These are phyloP conservation scores for Lepus timidus DNA, from an alignment of 2,113 vertebrate genomes.

Conservation along the genomic window DNA sequence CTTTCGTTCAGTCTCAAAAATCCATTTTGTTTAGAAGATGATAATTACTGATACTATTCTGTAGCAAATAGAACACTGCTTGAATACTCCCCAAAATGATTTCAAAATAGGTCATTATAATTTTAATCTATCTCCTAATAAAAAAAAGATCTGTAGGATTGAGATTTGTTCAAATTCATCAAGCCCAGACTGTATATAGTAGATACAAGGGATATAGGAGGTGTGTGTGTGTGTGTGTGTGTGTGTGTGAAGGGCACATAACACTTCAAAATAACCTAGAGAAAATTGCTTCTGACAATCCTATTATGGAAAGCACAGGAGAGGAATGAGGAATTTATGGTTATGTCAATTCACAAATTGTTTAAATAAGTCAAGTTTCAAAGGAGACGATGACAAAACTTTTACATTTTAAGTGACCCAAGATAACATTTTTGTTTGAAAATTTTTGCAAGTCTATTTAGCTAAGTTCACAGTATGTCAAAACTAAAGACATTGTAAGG, in stretches of 20 bases:
- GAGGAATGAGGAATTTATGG: constrained; percentile 47
- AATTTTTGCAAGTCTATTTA: background rate
- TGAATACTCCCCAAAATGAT: background rate
- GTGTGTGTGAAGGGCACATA: constrained; percentile 22
- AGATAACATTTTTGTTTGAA: constrained; percentile 13
- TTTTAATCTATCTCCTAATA: background rate
- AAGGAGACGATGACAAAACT: background rate
- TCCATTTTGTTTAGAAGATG: background rate
- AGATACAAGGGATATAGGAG: background rate
- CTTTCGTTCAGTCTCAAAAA: constrained; percentile 2
- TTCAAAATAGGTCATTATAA: background rate
- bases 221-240: background rate
- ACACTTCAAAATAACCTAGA: background rate
- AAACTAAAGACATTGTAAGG: background rate
- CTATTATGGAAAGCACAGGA: constrained; percentile 6
- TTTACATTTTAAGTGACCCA: constrained; percentile 7
- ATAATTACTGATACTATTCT: background rate
- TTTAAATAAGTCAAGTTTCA: constrained; percentile 46
- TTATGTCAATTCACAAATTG: background rate
- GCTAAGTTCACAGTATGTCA: background rate
- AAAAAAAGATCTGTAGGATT: background rate
- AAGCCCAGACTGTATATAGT: background rate
- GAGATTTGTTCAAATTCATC: constrained; percentile 6
- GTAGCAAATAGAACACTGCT: background rate
- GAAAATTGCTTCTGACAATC: constrained; percentile 57